Percentiles rank a stretch among this genome's conserved stretches.
These are phyloP conservation scores for Rhagonycha fulva DNA, from an alignment of 2,888 invertebrate species.

Conservation along the genomic window DNA sequence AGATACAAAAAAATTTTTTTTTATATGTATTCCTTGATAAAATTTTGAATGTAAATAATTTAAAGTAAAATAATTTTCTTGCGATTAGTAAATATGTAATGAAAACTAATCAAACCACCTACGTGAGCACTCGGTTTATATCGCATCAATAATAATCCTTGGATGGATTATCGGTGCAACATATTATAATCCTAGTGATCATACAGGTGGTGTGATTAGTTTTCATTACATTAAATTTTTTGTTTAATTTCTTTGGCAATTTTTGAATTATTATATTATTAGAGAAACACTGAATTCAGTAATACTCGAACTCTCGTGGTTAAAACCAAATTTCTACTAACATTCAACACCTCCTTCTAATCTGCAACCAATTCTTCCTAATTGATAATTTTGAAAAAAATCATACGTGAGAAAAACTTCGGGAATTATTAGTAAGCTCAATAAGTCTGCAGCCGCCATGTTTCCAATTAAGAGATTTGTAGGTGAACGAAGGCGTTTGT, in stretches of 20 bases:
- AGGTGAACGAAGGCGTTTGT: constrained; percentile 67
- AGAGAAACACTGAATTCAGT: background rate
- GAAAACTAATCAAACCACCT: no score
- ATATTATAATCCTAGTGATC: no score
- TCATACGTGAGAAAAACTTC: constrained; percentile 75
- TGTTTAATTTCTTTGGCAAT: background rate
- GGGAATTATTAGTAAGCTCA: constrained; percentile 70
- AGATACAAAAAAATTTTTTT: no score
- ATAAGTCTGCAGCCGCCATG: constrained; percentile 72
- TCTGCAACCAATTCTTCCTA: constrained; percentile 75
- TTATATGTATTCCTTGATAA: no score
- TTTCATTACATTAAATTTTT: constrained; percentile 33
- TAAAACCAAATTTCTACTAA: background rate
- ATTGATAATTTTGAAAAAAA: constrained; percentile 77
- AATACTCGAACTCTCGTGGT: no score
- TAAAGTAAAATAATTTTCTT: no score
- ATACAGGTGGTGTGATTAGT: no score
- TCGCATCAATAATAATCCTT: no score
- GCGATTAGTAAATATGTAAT: no score
- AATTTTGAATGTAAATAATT: no score
- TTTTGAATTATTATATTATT: background rate
- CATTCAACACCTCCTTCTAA: constrained; percentile 79
- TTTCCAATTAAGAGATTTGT: constrained; percentile 77
- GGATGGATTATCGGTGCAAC: no score
- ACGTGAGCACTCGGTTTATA: no score